Evolutionary conservation across 2,888 invertebrate species (phyloP), one percentile per base, ranked within the genome.

Genomic region (Chymomyza procnemis): DNA sequence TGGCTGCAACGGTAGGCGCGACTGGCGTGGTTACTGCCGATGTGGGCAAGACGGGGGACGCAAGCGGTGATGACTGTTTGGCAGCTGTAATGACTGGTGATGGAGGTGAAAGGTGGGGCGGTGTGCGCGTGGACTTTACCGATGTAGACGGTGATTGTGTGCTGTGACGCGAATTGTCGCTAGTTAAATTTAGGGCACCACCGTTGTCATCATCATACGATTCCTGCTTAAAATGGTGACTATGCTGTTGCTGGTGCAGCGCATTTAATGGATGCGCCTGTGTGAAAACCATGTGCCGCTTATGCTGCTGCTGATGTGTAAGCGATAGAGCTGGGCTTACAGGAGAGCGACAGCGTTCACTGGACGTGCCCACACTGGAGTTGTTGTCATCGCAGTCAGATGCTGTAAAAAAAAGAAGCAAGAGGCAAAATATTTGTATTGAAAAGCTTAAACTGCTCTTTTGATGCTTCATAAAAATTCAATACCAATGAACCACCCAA

Each of bases 371-470:
- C 61, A 84, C 85, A 66, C 90, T 90, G 9, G 90, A 89, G 61
- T 88, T 89, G 65, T 90, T 90, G 72, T 90, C 91, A 76, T 91
- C 91, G 69, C 89, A 89, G 71, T 91, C 91, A 54, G 90, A 89
- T 71, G 88, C 89, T 91, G 67, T 4, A 77, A 76, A 8, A 21
- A 48, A 22, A 16, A 41, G 52, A 19, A n/a, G 16, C 34, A 65
- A 59, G 41, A 34, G 26, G 5, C 16, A 30, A 59, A 48, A 64
- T 50, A 34, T 26, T 47, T 58, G 12, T 52, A 21, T 64, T 58
- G 57, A 47, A 54, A 14, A 56, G 18, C 58, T 18, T 26, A 50
- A 21, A 46, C 16, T 54, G 59, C 19, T n/a, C 59, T 59, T 69
- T 73, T 69, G 68, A 61, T 71, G 66, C 68, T 69, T 71, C 64